Evolutionary conservation across 2,888 invertebrate species (phyloP), one percentile per base, ranked within the genome.

Genomic region (Drosophila infuscata): DNA sequence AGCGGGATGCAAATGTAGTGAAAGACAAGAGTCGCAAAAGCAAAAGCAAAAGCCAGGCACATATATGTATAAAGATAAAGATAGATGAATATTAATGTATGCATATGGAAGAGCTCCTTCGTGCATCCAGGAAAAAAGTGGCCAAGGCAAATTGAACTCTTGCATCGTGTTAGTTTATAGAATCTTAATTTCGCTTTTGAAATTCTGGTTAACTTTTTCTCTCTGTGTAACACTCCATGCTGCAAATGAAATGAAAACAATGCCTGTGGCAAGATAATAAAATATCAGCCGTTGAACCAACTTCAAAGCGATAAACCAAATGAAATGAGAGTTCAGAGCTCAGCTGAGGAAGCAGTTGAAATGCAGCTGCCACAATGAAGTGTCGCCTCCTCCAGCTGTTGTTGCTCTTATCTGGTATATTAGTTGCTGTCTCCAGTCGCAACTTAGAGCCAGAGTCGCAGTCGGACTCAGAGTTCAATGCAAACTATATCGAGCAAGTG

Each of bases 401-500:
- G 17, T 32, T 58, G 46, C 32, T 68, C 25, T 30, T 29, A 15
- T 43, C 20, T 43, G 49, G 48, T 32, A 56, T 59, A 77, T 56
- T 62, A 3, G 75, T 3, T 25, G 25, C 33, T 41, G 8, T 46
- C 4, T 48, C 36, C 56, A 56, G 20, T 11, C n/a, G 60, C 17
- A 38, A 54, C 9, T 9, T n/a, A 25, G 25, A 52, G n/a, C 25
- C 25, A 4, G 25, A 20, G 12, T 43, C 12, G 6, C 20, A 25
- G 46, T n/a, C 41, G 5, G n/a, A 41, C 2, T 17, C 38, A 17
- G 51, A 67, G 8, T 57, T 82, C 1, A 66, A 79, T 70, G 70
- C 51, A 32, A 43, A 67, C 7, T 89, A 84, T 70, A 57, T 85
- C 49, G 52, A 80, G 51, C 77, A 76, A 61, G 67, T 91, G 41